Conservation (phyloP, 1,140 invertebrate species). For the Drosophila pseudoananassae region DNA sequence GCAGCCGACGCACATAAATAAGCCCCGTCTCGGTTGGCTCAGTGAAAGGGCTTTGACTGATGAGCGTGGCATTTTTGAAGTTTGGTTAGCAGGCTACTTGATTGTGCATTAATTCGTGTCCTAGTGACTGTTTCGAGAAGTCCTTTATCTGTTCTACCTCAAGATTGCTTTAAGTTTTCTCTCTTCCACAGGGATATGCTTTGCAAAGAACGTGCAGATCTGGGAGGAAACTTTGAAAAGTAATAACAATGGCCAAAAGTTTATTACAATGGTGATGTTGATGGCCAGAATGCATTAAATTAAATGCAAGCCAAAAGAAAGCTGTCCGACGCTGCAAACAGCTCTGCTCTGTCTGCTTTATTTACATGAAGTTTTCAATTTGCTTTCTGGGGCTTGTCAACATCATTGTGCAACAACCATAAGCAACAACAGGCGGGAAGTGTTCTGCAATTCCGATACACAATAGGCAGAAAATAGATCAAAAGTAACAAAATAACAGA, state of each 20-base stretch:
- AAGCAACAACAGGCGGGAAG: constrained; percentile 21
- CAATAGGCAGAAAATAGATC: background rate
- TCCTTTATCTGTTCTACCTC: constrained; percentile 21
- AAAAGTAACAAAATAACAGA: background rate
- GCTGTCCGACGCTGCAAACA: constrained; percentile 39
- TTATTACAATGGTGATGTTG: constrained; percentile 47
- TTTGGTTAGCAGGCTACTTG: constrained; percentile 33
- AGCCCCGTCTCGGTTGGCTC: constrained; percentile 41
- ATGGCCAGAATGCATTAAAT: constrained; percentile 72
- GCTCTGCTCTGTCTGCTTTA: constrained; percentile 46
- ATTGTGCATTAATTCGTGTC: constrained; percentile 45
- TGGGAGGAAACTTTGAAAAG: constrained; percentile 50
- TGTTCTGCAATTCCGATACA: constrained; percentile 11
- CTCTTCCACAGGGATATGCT: constrained; percentile 3
- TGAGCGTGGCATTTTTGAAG: constrained; percentile 29
- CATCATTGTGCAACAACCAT: constrained; percentile 42
- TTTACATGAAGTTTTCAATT: constrained; percentile 72
- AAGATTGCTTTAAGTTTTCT: constrained; percentile 19
- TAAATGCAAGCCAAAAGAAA: constrained; percentile 68
- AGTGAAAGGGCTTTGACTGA: constrained; percentile 55
- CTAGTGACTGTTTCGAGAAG: background rate
- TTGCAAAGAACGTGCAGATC: background rate
- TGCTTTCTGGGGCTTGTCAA: constrained; percentile 72
- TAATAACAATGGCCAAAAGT: constrained; percentile 65
- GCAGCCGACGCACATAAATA: constrained; percentile 78